Evolutionary conservation across 1,140 invertebrate species (phyloP).

Genomic region (Diorhabda sublineata): DNA sequence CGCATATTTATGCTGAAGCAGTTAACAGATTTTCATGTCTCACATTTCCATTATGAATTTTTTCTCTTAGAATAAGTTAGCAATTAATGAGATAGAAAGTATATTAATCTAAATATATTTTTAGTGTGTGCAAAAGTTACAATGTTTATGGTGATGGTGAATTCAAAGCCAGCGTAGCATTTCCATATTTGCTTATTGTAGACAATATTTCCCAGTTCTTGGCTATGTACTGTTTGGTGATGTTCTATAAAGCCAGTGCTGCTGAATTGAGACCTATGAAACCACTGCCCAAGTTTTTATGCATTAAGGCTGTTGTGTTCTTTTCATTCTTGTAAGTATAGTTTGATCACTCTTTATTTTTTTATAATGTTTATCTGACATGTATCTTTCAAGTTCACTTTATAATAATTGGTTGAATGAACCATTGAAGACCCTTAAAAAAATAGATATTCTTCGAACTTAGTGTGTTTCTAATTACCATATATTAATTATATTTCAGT

Average conservation of each 20-base stretch:
- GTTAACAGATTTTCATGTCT: no score
- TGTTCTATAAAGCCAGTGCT: slow-evolving; percentile 89
- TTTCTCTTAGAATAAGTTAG: no score
- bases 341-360: background rate
- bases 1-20: no score
- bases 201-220: slow-evolving; percentile 95
- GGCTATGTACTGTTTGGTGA: slow-evolving; percentile 92
- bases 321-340: slow-evolving; percentile 94
- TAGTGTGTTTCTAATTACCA: no score
- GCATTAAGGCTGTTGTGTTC: slow-evolving; percentile 96
- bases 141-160: slow-evolving; percentile 88
- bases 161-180: slow-evolving; percentile 78
- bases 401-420: no score
- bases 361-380: no score
- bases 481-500: slow-evolving; percentile 51
- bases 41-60: no score
- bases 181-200: slow-evolving; percentile 84
- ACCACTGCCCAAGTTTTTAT: slow-evolving; percentile 93
- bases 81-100: no score
- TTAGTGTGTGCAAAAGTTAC: slow-evolving; percentile 78
- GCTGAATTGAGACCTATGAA: slow-evolving; percentile 86
- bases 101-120: slow-evolving; percentile 34
- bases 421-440: no score
- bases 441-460: no score
- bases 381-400: no score